A percentile compares a stretch with the other conserved stretches of the same genome.
phyloP scores from a whole-genome alignment of 2,888 invertebrate genomes.

The Biston stratarius region DNA sequence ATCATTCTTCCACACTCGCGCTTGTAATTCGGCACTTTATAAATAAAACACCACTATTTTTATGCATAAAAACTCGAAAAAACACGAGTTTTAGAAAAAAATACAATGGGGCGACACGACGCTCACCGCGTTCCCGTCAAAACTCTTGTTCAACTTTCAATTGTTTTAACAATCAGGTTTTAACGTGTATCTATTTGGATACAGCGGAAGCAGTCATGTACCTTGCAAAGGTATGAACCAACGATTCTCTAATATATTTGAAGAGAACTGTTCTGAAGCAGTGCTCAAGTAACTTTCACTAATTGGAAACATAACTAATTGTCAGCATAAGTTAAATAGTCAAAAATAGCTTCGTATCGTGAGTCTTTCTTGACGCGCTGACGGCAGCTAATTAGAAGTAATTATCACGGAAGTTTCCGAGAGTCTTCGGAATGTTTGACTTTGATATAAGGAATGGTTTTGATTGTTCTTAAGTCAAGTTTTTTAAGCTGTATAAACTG shows the following conservation, averaged over 20 bases:
- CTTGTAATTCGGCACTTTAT: too few species aligned
- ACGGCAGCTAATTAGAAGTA: slow-evolving; percentile 41
- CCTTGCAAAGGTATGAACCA: slow-evolving; percentile 5
- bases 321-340: slow-evolving; percentile 52
- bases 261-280: slow-evolving; percentile 46
- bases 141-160: too few species aligned
- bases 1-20: too few species aligned
- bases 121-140: too few species aligned
- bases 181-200: too few species aligned
- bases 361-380: slow-evolving; percentile 27
- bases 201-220: neutral
- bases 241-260: slow-evolving; percentile 32
- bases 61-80: too few species aligned
- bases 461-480: slow-evolving; percentile 9
- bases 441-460: slow-evolving; percentile 25
- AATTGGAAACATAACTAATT: slow-evolving; percentile 60
- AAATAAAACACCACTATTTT: too few species aligned
- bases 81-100: too few species aligned
- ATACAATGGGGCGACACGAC: too few species aligned
- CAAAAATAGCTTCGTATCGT: slow-evolving; percentile 48
- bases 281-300: slow-evolving; percentile 51
- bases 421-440: slow-evolving; percentile 24
- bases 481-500: neutral
- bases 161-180: too few species aligned
- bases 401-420: slow-evolving; percentile 35